A percentile compares a stretch with the other conserved stretches of the same genome.
Conservation (phyloP, 2,888 invertebrate genomes). For the Nomada fabriciana region DNA sequence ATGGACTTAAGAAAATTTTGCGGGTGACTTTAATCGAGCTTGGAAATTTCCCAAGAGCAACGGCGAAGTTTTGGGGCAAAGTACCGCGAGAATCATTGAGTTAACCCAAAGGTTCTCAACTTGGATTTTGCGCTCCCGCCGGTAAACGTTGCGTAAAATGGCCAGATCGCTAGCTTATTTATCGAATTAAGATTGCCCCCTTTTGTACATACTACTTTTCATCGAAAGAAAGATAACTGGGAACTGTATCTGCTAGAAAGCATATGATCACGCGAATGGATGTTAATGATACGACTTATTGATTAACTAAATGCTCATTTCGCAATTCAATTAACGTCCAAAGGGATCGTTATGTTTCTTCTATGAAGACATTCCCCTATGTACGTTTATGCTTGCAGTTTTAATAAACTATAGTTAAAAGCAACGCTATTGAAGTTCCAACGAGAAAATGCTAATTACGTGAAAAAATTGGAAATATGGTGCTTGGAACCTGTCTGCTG, state of each 20-base stretch:
- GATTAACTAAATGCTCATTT: not conserved
- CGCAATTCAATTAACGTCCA: not conserved
- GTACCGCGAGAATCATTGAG: slow-evolving; percentile 34
- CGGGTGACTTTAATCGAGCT: slow-evolving; percentile 26
- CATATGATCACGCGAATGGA: not conserved
- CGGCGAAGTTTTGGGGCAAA: slow-evolving; percentile 12
- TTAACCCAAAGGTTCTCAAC: slow-evolving; percentile 23
- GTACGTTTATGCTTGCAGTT: no score
- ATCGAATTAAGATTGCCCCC: not conserved
- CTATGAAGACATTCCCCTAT: no score
- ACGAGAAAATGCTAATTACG: no score
- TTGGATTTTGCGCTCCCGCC: not conserved
- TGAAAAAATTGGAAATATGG: no score
- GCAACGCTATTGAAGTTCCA: no score
- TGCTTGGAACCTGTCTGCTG: no score
- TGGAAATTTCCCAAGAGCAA: slow-evolving; percentile 30
- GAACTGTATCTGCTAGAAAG: not conserved
- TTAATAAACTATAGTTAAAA: no score
- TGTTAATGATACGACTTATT: no score
- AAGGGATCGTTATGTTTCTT: not conserved
- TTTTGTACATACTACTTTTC: not conserved
- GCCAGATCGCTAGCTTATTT: slow-evolving; percentile 9
- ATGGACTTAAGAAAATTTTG: slow-evolving; percentile 25
- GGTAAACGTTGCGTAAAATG: not conserved
- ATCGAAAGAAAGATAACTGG: not conserved